phyloP scores from a whole-genome alignment of 2,888 invertebrate genomes.

The Drosophila testacea region DNA sequence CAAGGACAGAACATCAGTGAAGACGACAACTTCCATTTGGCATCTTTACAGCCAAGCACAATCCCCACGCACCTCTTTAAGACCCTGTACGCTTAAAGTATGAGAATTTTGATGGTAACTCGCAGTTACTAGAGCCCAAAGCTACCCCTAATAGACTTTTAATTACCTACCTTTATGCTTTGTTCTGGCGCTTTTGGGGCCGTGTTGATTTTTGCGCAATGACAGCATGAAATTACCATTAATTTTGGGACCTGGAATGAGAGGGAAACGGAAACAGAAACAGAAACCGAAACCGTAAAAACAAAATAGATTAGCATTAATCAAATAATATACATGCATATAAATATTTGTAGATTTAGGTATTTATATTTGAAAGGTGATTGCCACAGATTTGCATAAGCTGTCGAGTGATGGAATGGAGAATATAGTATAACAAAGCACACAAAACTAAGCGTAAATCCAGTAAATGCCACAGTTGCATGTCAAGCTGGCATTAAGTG shows the following conservation, averaged over 20 bases:
- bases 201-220: slow-evolving; percentile 65
- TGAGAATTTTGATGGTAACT: slow-evolving; percentile 18
- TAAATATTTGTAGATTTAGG: slow-evolving; percentile 13
- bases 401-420: not conserved
- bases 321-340: slow-evolving; percentile 20
- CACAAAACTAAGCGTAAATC: slow-evolving; percentile 2
- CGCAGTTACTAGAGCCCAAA: slow-evolving; percentile 18
- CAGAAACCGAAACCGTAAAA: slow-evolving; percentile 37
- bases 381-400: slow-evolving; percentile 36
- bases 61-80: slow-evolving; percentile 12
- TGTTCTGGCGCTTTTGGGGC: slow-evolving; percentile 52
- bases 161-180: slow-evolving; percentile 64
- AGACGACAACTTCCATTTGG: slow-evolving; percentile 1
- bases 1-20: slow-evolving; percentile 25
- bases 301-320: slow-evolving; percentile 56
- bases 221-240: slow-evolving; percentile 67
- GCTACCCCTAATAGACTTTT: slow-evolving; percentile 66
- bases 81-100: slow-evolving; percentile 14
- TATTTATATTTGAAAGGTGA: slow-evolving; percentile 7
- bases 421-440: not conserved
- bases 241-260: slow-evolving; percentile 44
- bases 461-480: slow-evolving; percentile 50
- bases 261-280: slow-evolving; percentile 38
- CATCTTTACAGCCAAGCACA: not conserved
- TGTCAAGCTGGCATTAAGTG: slow-evolving; percentile 64